phyloP scores from a whole-genome alignment of 2,888 invertebrate genomes.

The Achlya flavicornis region DNA sequence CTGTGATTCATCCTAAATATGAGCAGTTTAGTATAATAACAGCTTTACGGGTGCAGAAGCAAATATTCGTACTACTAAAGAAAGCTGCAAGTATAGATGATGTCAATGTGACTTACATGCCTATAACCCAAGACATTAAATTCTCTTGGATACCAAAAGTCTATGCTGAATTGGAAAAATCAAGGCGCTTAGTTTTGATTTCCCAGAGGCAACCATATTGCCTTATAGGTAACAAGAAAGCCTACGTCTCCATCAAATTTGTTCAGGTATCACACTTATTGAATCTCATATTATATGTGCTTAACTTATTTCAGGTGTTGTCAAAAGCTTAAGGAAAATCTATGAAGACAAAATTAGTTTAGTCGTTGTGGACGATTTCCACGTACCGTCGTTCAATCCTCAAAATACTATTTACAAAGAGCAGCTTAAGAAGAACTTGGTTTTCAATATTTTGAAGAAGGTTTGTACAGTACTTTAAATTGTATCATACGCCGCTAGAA shows the following conservation, averaged over 20 bases:
- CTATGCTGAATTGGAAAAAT: constrained; percentile 31
- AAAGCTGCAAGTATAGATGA: constrained; percentile 23
- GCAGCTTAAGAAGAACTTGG: constrained; percentile 84
- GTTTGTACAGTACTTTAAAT: constrained; percentile 19
- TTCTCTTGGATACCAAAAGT: constrained; percentile 36
- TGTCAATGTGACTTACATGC: constrained; percentile 30
- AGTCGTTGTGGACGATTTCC: constrained; percentile 68
- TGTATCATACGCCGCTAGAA: background rate
- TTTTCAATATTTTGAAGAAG: constrained; percentile 83
- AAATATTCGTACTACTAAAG: constrained; percentile 30
- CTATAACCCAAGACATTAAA: constrained; percentile 31
- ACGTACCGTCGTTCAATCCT: constrained; percentile 74
- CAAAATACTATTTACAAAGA: constrained; percentile 68
- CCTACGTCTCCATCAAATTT: background rate
- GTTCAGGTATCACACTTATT: background rate
- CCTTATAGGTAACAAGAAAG: constrained; percentile 29
- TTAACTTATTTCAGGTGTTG: constrained; percentile 75
- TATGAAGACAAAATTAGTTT: constrained; percentile 65
- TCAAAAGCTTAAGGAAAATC: constrained; percentile 87
- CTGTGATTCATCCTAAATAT: constrained; percentile 25
- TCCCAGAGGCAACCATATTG: constrained; percentile 37
- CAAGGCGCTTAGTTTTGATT: constrained; percentile 33
- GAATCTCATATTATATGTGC: background rate
- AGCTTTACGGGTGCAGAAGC: constrained; percentile 27
- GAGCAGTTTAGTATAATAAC: constrained; percentile 31